Evolutionary conservation across 2,113 vertebrate species (phyloP).

Genomic region (Dipodomys ordii): DNA sequence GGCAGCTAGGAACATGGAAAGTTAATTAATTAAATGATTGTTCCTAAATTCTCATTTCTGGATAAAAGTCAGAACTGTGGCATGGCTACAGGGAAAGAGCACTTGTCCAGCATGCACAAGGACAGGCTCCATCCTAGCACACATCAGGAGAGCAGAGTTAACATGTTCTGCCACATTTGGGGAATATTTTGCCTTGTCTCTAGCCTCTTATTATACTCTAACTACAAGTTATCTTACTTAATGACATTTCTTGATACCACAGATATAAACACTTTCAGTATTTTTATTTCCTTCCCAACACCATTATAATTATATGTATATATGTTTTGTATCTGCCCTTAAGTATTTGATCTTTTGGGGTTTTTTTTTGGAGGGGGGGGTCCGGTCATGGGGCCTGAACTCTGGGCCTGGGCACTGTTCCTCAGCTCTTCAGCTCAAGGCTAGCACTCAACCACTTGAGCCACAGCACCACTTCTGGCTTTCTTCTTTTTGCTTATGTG

Average conservation of each 20-base stretch:
- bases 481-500: too few relatives aligned
- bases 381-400: too few relatives aligned
- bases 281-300: background rate
- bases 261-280: background rate
- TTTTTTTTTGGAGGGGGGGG: too few relatives aligned
- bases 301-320: background rate
- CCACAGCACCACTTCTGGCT: too few relatives aligned
- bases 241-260: background rate
- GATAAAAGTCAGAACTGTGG: background rate
- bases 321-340: background rate
- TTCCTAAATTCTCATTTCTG: constrained; percentile 22
- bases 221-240: constrained; percentile 25
- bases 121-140: too few relatives aligned
- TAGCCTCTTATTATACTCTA: background rate
- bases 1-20: background rate
- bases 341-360: background rate
- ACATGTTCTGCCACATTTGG: background rate
- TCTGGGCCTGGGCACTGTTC: too few relatives aligned
- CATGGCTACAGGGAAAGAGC: too few relatives aligned
- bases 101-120: too few relatives aligned
- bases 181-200: background rate
- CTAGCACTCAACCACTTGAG: too few relatives aligned
- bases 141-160: background rate
- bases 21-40: background rate
- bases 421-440: too few relatives aligned